Conservation (phyloP, 2,888 invertebrate genomes). For the Taphrorychus bicolor region DNA sequence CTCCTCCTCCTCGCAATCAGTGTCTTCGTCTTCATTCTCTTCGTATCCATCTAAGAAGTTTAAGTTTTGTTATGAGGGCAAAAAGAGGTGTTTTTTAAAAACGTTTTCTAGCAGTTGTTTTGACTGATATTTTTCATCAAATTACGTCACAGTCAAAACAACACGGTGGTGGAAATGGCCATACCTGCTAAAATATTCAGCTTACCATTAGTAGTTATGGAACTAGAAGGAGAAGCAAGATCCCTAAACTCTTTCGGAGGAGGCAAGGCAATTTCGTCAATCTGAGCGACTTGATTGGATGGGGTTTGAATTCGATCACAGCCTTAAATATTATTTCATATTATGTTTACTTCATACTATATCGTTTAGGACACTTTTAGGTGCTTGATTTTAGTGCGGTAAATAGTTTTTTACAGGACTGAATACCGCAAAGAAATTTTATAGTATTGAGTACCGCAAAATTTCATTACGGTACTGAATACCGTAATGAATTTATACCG, state of each 20-base stretch:
- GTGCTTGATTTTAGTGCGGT: too few species aligned
- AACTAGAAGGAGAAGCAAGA: constrained; percentile 68
- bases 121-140: too few species aligned
- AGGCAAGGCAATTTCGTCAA: constrained; percentile 62
- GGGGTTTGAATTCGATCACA: constrained; percentile 52
- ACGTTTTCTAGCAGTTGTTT: too few species aligned
- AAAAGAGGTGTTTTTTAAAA: background rate
- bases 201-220: constrained; percentile 48
- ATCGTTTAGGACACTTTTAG: background rate
- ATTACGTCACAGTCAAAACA: too few species aligned
- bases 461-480: too few species aligned
- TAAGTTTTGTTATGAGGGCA: too few species aligned
- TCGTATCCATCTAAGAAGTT: constrained; percentile 11
- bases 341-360: background rate
- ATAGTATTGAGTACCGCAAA: too few species aligned
- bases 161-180: too few species aligned
- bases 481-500: too few species aligned
- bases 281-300: constrained; percentile 37
- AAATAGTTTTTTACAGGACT: too few species aligned
- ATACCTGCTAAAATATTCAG: too few species aligned
- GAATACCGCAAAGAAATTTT: too few species aligned
- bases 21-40: constrained; percentile 13
- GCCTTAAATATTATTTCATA: constrained; percentile 42
- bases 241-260: constrained; percentile 88
- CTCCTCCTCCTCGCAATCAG: constrained; percentile 45